Evolutionary conservation across 2,888 invertebrate genomes (phyloP).

Genomic region (Drosophila aldrichi): DNA sequence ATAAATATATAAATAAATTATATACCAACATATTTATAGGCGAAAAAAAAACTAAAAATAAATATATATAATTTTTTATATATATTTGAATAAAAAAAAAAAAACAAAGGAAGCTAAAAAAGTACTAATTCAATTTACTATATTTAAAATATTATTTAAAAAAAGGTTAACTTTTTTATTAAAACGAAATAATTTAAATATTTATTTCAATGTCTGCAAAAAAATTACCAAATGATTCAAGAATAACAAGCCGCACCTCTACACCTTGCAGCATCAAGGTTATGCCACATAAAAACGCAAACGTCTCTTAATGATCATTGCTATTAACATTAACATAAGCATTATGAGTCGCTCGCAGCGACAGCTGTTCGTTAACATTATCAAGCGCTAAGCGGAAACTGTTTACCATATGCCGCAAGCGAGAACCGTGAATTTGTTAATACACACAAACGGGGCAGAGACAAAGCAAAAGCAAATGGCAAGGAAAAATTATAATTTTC

Average conservation of each 20-base stretch:
- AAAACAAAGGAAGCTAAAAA: no score
- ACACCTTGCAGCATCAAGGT: slow-evolving; percentile 13
- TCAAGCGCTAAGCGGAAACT: slow-evolving; percentile 14
- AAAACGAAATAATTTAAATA: not conserved
- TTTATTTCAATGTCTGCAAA: not conserved
- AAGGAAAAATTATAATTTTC: slow-evolving; percentile 36
- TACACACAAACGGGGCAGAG: slow-evolving; percentile 33
- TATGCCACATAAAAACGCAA: not conserved
- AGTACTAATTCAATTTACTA: no score
- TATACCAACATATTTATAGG: not conserved
- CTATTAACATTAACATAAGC: slow-evolving; percentile 20
- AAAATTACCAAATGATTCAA: not conserved
- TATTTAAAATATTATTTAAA: no score
- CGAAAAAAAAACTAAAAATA: not conserved
- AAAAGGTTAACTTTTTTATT: no score
- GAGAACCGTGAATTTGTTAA: slow-evolving; percentile 66
- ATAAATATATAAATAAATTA: not conserved
- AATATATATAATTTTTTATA: not conserved
- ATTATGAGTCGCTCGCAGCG: slow-evolving; percentile 26
- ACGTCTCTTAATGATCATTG: slow-evolving; percentile 12
- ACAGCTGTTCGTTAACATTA: slow-evolving; percentile 54
- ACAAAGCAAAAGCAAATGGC: slow-evolving; percentile 9
- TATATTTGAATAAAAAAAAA: not conserved
- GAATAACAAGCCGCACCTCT: not conserved
- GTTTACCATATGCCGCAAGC: slow-evolving; percentile 48